Evolutionary conservation across 2,888 invertebrate genomes (phyloP).

Genomic region (Pseudolycoriella hygida): DNA sequence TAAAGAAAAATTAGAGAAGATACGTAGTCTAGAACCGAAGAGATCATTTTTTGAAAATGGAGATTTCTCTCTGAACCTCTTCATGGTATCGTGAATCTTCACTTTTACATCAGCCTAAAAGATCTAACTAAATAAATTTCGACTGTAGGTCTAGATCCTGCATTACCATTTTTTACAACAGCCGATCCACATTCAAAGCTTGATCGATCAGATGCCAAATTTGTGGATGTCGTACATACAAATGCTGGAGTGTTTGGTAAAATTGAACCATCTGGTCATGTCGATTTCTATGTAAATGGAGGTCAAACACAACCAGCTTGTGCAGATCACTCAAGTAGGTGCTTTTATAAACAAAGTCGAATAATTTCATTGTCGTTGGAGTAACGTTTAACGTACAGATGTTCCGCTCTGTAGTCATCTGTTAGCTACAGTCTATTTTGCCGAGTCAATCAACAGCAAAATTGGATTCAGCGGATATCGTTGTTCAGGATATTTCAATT

Average conservation of each 20-base stretch:
- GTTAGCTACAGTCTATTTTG: conserved; percentile 15
- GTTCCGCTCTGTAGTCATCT: conserved; percentile 17
- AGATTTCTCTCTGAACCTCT: too few species aligned
- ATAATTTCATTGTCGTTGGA: too few species aligned
- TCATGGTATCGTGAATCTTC: too few species aligned
- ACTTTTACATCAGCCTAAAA: too few species aligned
- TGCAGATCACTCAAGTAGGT: background rate
- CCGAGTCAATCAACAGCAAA: conserved; percentile 14
- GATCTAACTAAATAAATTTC: too few species aligned
- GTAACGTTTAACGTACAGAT: conserved; percentile 8
- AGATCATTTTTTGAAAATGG: too few species aligned
- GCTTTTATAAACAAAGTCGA: background rate
- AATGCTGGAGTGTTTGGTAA: conserved; percentile 51
- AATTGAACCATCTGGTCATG: conserved; percentile 43
- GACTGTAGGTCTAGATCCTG: conserved; percentile 39
- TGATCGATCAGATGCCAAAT: conserved; percentile 42
- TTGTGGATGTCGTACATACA: conserved; percentile 55
- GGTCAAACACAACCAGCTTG: conserved; percentile 23
- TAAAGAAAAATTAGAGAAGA: too few species aligned
- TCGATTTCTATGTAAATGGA: conserved; percentile 56
- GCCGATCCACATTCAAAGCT: conserved; percentile 36
- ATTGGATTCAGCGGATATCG: conserved; percentile 15
- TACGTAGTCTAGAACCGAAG: too few species aligned
- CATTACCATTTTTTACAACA: conserved; percentile 45
- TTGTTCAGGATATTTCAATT: conserved; percentile 16